Evolutionary conservation across 1,140 invertebrate genomes (phyloP).

Genomic region (Ditylenchus dipsaci): DNA sequence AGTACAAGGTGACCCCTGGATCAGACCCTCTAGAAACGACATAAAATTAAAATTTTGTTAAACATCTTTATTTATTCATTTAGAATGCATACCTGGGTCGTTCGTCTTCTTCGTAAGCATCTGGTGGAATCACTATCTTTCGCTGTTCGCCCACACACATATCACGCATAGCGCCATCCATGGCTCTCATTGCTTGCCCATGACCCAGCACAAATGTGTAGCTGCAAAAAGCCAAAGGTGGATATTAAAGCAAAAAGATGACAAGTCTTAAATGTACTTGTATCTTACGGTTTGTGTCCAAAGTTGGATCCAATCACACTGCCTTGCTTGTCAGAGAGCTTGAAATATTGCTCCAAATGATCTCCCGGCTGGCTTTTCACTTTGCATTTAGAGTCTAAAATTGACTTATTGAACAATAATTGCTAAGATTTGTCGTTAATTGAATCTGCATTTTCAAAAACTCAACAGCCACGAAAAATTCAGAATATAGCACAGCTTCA

Average conservation of each 20-base stretch:
- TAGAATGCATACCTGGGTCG: conserved; percentile 35
- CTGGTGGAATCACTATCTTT: conserved; percentile 38
- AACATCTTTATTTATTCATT: no score
- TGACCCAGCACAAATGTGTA: conserved; percentile 52
- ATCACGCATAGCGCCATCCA: conserved; percentile 48
- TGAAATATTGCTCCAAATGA: conserved; percentile 55
- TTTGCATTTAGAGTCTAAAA: conserved; percentile 51
- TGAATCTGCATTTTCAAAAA: conserved; percentile 9
- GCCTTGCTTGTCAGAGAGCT: conserved; percentile 50
- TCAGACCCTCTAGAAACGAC: no score
- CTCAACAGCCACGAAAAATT: no score
- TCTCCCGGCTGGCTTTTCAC: conserved; percentile 48
- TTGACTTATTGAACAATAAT: background rate
- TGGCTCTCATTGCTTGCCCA: conserved; percentile 52
- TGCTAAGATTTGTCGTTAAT: no score
- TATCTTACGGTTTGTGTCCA: conserved; percentile 34
- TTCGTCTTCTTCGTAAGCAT: conserved; percentile 46
- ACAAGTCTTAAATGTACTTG: background rate
- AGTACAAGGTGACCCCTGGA: conserved; percentile 28
- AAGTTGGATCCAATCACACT: conserved; percentile 52
- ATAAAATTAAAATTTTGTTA: no score
- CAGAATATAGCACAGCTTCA: no score
- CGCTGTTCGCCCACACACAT: conserved; percentile 52
- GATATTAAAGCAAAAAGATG: background rate
- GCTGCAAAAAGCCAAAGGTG: conserved; percentile 6